Evolutionary conservation across 2,113 vertebrate genomes (phyloP).

Genomic region (Antennarius striatus): DNA sequence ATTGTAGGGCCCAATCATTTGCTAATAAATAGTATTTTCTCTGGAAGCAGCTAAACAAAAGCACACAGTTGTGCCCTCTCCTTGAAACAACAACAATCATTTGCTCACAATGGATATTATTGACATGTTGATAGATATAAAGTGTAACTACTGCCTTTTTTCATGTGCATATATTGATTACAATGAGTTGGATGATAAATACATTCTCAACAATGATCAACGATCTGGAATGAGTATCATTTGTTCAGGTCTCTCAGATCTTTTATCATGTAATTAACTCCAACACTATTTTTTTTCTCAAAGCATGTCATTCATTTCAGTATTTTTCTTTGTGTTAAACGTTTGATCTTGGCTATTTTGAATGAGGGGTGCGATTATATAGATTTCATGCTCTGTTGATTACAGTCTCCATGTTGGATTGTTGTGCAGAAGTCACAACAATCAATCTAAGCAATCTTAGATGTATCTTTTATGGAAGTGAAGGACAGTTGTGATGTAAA

Average conservation of each 20-base stretch:
- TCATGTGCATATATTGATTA: conserved; percentile 58
- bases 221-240: conserved; percentile 30
- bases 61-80: conserved; percentile 43
- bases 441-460: too few relatives aligned
- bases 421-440: too few relatives aligned
- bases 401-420: too few relatives aligned
- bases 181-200: conserved; percentile 41
- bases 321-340: conserved; percentile 57
- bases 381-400: too few relatives aligned
- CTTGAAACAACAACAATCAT: conserved; percentile 56
- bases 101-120: conserved; percentile 50
- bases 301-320: conserved; percentile 69
- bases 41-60: conserved; percentile 61
- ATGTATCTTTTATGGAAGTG: too few relatives aligned
- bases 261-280: conserved; percentile 72
- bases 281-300: conserved; percentile 44
- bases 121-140: conserved; percentile 63
- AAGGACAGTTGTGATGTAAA: too few relatives aligned
- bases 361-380: too few relatives aligned
- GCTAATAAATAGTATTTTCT: conserved; percentile 61
- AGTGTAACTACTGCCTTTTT: conserved; percentile 63
- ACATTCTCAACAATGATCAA: conserved; percentile 59
- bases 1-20: conserved; percentile 75
- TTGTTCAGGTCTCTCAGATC: conserved; percentile 16
- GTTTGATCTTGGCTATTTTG: conserved; percentile 61